These are phyloP conservation scores for Vollenhovia emeryi DNA, from an alignment of 1,140 invertebrate genomes.

Conservation along the genomic window DNA sequence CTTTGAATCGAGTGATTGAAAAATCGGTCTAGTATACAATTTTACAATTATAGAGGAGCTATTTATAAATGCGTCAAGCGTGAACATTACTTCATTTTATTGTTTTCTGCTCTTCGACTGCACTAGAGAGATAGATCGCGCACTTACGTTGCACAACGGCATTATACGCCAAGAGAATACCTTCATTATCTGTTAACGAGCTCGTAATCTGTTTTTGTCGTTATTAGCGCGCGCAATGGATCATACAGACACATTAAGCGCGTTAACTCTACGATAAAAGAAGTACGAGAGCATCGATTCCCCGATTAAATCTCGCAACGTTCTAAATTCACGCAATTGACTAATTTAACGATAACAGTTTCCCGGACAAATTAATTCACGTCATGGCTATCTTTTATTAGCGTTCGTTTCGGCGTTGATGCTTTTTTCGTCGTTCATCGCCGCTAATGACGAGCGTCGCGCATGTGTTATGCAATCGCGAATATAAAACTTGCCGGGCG, in stretches of 20 bases:
- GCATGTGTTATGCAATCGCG: constrained; percentile 12
- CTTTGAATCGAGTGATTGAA: not conserved
- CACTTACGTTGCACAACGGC: not conserved
- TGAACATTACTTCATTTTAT: not conserved
- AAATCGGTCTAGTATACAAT: not conserved
- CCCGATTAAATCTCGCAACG: not conserved
- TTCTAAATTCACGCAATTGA: not conserved
- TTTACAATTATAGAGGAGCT: not conserved
- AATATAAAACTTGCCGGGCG: constrained; percentile 43
- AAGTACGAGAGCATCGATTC: not conserved
- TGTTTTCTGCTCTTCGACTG: not conserved
- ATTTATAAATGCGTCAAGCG: not conserved
- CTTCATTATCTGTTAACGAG: constrained; percentile 43
- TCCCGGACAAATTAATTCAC: not conserved
- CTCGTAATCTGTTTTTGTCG: constrained; percentile 44
- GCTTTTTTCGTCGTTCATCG: constrained; percentile 2
- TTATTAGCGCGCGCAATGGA: constrained; percentile 34
- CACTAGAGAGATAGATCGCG: not conserved
- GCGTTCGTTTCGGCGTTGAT: not conserved
- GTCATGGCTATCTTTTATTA: constrained; percentile 11
- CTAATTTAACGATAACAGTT: constrained; percentile 10
- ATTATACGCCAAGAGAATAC: not conserved
- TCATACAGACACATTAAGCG: constrained; percentile 29
- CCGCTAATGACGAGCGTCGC: not conserved
- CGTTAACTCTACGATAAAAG: not conserved